Percentiles rank a stretch among this genome's conserved stretches.
These are phyloP conservation scores for Rhynchonycteris naso DNA, from an alignment of 2,797 vertebrate genomes.

Conservation along the genomic window DNA sequence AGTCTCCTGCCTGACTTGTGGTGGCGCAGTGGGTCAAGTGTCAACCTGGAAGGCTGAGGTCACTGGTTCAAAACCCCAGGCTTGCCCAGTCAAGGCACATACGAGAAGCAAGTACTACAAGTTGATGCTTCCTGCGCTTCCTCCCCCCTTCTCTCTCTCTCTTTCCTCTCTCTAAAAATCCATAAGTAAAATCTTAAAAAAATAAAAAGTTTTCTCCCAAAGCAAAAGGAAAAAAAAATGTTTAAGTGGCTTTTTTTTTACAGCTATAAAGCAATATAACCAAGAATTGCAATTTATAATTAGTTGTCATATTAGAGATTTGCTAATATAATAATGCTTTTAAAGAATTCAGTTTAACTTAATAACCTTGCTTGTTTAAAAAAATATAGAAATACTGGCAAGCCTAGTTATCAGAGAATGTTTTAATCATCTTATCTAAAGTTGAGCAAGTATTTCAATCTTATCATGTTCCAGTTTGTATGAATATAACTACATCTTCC, in stretches of 20 bases:
- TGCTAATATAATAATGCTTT: conserved; percentile 34
- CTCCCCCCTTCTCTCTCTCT: too few relatives aligned
- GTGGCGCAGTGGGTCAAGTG: too few relatives aligned
- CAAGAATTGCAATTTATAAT: conserved; percentile 36
- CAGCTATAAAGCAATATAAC: not conserved
- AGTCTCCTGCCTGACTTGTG: not conserved
- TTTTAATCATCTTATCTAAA: not conserved
- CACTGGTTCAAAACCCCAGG: too few relatives aligned
- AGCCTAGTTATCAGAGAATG: not conserved
- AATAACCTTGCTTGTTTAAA: conserved; percentile 4
- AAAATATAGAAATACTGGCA: conserved; percentile 39
- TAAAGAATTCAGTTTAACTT: conserved; percentile 27
- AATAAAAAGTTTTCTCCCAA: not conserved
- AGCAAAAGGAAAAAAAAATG: not conserved
- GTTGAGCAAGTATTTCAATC: conserved; percentile 36
- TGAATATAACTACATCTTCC: conserved; percentile 1
- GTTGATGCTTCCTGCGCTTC: too few relatives aligned
- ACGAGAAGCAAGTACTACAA: too few relatives aligned
- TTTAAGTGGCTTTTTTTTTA: not conserved
- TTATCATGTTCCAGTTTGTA: not conserved
- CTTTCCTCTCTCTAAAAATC: too few relatives aligned
- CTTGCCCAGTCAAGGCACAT: too few relatives aligned
- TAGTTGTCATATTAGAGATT: not conserved
- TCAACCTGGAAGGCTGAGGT: too few relatives aligned
- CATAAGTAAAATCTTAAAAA: too few relatives aligned